Evolutionary conservation across 2,797 vertebrate species (phyloP).

Genomic region (Melanotaenia parkinsoni): DNA sequence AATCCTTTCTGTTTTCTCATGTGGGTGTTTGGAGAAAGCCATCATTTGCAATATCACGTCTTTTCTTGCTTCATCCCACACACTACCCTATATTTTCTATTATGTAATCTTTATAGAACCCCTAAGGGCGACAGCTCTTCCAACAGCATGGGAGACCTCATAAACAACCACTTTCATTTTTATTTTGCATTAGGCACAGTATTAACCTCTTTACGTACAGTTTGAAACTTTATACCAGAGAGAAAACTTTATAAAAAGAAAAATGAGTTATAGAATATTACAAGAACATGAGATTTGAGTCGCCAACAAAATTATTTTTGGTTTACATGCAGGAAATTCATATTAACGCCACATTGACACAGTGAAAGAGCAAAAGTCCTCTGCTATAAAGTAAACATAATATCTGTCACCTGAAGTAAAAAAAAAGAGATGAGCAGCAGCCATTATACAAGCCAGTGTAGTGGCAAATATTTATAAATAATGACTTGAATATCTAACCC

Average conservation of each 20-base stretch:
- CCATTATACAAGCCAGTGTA: background rate
- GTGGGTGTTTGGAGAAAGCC: conserved; percentile 55
- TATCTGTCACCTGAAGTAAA: conserved; percentile 8
- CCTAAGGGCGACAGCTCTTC: conserved; percentile 61
- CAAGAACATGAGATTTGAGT: conserved; percentile 33
- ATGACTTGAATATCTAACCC: background rate
- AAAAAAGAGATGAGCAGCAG: conserved; percentile 19
- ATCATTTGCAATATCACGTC: conserved; percentile 47
- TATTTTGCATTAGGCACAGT: conserved; percentile 50
- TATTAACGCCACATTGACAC: conserved; percentile 40
- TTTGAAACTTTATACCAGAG: conserved; percentile 36
- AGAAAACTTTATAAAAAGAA: conserved; percentile 52
- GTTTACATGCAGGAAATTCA: conserved; percentile 53
- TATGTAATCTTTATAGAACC: conserved; percentile 60
- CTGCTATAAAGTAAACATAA: conserved; percentile 10
- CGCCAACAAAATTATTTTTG: conserved; percentile 42
- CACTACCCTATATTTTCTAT: conserved; percentile 63
- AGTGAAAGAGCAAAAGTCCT: conserved; percentile 31
- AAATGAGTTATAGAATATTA: conserved; percentile 46
- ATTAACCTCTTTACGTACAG: conserved; percentile 53
- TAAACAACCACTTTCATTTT: conserved; percentile 61
- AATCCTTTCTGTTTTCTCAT: conserved; percentile 49
- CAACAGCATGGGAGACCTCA: conserved; percentile 59
- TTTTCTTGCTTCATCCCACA: conserved; percentile 66
- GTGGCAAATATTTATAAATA: background rate